phyloP scores from a whole-genome alignment of 2,113 vertebrate genomes.

The Rhinogobius similis region DNA sequence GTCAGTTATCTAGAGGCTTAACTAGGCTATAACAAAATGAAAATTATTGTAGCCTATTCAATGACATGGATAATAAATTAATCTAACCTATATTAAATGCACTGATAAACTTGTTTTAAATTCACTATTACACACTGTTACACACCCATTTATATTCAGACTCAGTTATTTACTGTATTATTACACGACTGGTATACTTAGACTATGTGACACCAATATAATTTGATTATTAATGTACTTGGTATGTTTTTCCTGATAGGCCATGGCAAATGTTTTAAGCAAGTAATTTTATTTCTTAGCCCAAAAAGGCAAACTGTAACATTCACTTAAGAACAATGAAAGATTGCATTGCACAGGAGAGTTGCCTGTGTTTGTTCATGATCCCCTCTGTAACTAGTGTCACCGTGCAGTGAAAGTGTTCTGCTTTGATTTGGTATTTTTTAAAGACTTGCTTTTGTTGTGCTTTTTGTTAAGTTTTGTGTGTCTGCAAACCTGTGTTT shows the following conservation, averaged over 20 bases:
- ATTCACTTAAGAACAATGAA: background rate
- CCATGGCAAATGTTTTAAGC: background rate
- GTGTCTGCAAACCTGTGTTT: background rate
- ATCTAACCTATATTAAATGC: background rate
- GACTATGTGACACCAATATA: background rate
- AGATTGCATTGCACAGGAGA: constrained; percentile 10
- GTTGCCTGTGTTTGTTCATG: constrained; percentile 4
- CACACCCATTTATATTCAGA: background rate
- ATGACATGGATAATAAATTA: background rate
- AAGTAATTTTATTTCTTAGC: background rate
- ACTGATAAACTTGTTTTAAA: background rate
- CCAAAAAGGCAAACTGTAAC: background rate
- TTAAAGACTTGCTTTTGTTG: constrained; percentile 29
- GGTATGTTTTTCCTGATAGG: background rate
- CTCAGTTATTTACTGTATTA: background rate
- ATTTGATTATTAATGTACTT: background rate
- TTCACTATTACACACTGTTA: too few species aligned
- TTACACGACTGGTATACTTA: background rate
- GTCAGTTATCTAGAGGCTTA: background rate
- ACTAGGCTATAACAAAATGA: background rate
- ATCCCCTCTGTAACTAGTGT: constrained; percentile 8
- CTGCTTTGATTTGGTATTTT: constrained; percentile 22
- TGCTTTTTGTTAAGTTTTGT: background rate
- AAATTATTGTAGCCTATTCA: background rate
- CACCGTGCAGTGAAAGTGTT: constrained; percentile 20